Conservation (phyloP, 2,888 invertebrate genomes). For the Leptodirus hochenwartii region DNA sequence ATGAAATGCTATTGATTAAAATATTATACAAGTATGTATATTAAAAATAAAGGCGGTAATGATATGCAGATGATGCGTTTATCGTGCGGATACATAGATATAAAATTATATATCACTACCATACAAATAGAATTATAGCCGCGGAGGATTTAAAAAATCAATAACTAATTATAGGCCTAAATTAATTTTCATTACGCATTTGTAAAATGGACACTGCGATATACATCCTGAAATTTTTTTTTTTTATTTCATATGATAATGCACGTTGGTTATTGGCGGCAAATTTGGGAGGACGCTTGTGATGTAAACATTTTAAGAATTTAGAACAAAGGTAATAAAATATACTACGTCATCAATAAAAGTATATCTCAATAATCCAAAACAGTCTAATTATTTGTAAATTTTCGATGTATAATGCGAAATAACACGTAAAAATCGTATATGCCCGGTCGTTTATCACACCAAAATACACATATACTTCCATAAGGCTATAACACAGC, state of each 20-base stretch:
- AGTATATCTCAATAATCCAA: conserved; percentile 16
- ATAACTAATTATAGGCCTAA: no score
- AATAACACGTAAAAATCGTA: conserved; percentile 16
- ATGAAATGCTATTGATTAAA: no score
- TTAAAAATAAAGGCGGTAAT: no score
- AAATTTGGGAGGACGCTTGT: conserved; percentile 18
- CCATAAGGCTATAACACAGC: no score
- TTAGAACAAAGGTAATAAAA: conserved; percentile 21
- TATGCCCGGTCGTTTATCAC: conserved; percentile 15
- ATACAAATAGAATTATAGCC: no score
- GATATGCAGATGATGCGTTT: no score
- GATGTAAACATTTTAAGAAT: conserved; percentile 17
- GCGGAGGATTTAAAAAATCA: no score
- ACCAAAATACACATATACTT: conserved; percentile 16
- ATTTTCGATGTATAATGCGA: conserved; percentile 6
- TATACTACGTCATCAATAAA: conserved; percentile 27
- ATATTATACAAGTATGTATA: no score
- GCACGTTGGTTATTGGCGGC: conserved; percentile 20
- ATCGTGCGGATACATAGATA: no score
- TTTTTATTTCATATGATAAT: background rate
- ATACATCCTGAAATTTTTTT: conserved; percentile 1
- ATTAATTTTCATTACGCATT: no score
- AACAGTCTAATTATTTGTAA: conserved; percentile 7
- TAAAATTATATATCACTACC: no score
- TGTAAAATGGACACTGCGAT: no score